A percentile compares a stretch with the other conserved stretches of the same genome.
phyloP scores from a whole-genome alignment of 92 coral and sea anemone species.

The Zoanthus sansibaricus region DNA sequence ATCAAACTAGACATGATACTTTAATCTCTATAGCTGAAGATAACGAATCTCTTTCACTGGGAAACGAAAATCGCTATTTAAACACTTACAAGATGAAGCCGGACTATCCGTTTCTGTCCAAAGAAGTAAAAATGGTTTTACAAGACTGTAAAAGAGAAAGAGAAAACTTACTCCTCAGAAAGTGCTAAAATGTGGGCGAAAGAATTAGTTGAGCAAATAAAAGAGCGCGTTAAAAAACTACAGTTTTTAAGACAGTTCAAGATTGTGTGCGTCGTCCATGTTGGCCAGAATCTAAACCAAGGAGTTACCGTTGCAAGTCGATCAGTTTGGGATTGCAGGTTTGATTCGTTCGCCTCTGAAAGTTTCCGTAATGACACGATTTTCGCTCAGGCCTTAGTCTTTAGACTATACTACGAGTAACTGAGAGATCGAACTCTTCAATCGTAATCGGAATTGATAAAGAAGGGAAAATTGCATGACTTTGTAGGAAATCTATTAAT shows the following conservation, averaged over 20 bases:
- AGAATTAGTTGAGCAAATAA: conserved; percentile 68
- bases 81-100: conserved; percentile 79
- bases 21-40: neutral
- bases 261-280: conserved; percentile 75
- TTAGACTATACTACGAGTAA: conserved; percentile 82
- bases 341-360: conserved; percentile 75
- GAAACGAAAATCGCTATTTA: conserved; percentile 4
- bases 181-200: conserved; percentile 52
- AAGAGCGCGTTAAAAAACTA: conserved; percentile 61
- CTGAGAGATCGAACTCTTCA: neutral
- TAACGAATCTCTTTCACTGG: neutral
- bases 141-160: conserved; percentile 49
- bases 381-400: conserved; percentile 84
- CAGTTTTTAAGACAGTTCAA: conserved; percentile 63
- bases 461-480: too few species aligned
- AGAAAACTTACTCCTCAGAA: conserved; percentile 46
- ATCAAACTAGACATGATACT: neutral
- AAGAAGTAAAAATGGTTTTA: conserved; percentile 44
- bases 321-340: conserved; percentile 78
- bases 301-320: conserved; percentile 62
- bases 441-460: neutral
- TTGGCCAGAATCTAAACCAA: conserved; percentile 73
- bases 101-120: conserved; percentile 50
- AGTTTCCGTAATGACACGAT: conserved; percentile 67
- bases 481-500: too few species aligned